Base-by-base conservation (phyloP, 2,888 invertebrate genomes). In the Ectropis crepuscularia region DNA sequence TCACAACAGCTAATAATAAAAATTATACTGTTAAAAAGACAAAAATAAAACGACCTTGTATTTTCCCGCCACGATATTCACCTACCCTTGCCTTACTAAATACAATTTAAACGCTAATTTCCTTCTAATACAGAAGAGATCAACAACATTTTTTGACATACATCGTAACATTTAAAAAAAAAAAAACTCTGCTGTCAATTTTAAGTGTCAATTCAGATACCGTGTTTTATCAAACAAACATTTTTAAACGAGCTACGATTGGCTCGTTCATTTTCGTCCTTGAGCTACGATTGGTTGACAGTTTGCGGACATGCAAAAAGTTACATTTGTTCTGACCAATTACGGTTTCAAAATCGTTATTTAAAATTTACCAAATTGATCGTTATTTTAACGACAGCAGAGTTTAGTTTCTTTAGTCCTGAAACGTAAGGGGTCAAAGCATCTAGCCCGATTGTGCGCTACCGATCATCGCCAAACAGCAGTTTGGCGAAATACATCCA, bases 401-500 rank as follows among this genome's bases (percentile, higher is more conserved):
- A 50, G 50, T 8, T 28, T 45, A 49, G 43, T 55, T 28, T 12
- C 49, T 49, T 41, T 49, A 61, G 39, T 54, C 50, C 50, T 38
- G 45, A 6, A 16, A 42, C 48, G 49, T 37, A 38, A 39, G 6
- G 38, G 58, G 49, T n/a, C 37, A 51, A 61, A 63, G 45, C 46
- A 61, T 68, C 61, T 64, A 16, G 39, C 36, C 49, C 57, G 46
- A 41, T 61, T 61, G 53, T 51, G 16, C 72, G 82, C 81, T 89
- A 91, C 85, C 89, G 80, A 48, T 88, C 83, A 65, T 92, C 92
- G 88, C 93, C 93, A 90, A 93, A 93, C 90, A 93, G 57, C 0
- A 93, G 89, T 70, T 90, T 93, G 91, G 93, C 92, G 85, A 94
- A 80, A 74, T 92, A 92, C 85, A 87, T 90, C 95, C 95, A 95